Evolutionary conservation across 2,888 invertebrate genomes (phyloP).

Genomic region (Cheilosia vulpina): DNA sequence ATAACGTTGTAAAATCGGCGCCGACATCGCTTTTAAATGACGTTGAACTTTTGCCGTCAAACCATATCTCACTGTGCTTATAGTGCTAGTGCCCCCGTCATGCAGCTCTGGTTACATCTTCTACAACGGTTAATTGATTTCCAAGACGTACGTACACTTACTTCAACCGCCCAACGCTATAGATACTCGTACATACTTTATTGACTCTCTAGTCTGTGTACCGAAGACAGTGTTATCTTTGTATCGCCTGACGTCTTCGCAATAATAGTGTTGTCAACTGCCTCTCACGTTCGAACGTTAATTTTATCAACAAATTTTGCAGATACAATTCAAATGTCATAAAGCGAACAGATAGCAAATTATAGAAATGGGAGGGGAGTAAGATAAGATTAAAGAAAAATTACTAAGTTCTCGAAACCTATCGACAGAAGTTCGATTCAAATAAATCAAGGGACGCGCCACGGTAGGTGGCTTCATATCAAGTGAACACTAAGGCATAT

Average conservation of each 20-base stretch:
- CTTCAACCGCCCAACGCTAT: constrained; percentile 41
- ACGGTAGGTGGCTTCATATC: constrained; percentile 17
- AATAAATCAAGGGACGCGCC: constrained; percentile 19
- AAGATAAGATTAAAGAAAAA: constrained; percentile 40
- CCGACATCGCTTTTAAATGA: constrained; percentile 41
- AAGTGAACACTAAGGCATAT: not conserved
- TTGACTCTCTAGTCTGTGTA: constrained; percentile 31
- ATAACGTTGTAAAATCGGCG: constrained; percentile 35
- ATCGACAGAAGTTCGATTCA: constrained; percentile 14
- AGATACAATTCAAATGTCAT: constrained; percentile 30
- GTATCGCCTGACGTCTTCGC: constrained; percentile 11
- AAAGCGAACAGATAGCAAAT: constrained; percentile 15
- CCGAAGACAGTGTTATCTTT: not conserved
- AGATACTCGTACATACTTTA: constrained; percentile 5
- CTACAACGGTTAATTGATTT: constrained; percentile 30
- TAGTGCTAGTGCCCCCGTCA: constrained; percentile 11
- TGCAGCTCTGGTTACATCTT: not conserved
- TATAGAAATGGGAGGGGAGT: constrained; percentile 28
- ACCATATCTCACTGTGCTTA: not conserved
- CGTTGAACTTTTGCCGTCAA: constrained; percentile 49
- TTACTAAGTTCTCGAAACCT: constrained; percentile 26
- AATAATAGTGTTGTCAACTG: constrained; percentile 48
- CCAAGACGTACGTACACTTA: constrained; percentile 37
- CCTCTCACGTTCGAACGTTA: constrained; percentile 14
- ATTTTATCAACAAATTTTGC: constrained; percentile 33